Evolutionary conservation across 2,797 vertebrate genomes (phyloP).

Genomic region (Tarsius wallacei): DNA sequence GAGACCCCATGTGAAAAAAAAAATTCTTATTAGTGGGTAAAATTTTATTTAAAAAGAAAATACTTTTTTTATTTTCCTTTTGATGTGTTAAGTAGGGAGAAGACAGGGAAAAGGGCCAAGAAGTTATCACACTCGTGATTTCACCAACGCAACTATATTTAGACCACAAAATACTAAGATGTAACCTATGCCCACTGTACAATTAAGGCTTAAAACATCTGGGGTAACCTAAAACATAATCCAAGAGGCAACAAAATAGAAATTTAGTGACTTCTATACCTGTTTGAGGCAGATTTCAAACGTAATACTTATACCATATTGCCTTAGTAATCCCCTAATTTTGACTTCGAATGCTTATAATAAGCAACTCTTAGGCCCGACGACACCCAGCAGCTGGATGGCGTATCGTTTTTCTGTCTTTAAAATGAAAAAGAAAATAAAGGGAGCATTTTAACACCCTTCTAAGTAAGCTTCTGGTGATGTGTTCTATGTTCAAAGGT

Average conservation of each 20-base stretch:
- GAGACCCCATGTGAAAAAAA: no score
- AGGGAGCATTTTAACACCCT: conserved; percentile 17
- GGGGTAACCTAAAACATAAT: conserved; percentile 80
- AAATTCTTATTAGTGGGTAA: conserved; percentile 35
- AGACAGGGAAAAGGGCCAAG: conserved; percentile 67
- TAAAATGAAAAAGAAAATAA: conserved; percentile 81
- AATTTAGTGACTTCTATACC: conserved; percentile 59
- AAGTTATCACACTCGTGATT: conserved; percentile 77
- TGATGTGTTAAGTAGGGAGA: conserved; percentile 46
- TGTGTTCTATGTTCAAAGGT: conserved; percentile 46
- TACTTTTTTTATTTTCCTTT: background rate
- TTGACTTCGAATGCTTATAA: conserved; percentile 83
- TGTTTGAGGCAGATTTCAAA: conserved; percentile 59
- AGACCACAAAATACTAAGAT: conserved; percentile 81
- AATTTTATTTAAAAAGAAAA: conserved; percentile 67
- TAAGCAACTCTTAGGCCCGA: conserved; percentile 84
- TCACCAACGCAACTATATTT: conserved; percentile 77
- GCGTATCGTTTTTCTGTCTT: conserved; percentile 76
- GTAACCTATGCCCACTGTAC: conserved; percentile 70
- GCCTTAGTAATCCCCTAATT: conserved; percentile 83
- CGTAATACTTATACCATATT: conserved; percentile 76
- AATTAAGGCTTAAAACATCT: conserved; percentile 86
- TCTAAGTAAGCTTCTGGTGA: background rate
- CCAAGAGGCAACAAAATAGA: conserved; percentile 58
- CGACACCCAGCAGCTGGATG: conserved; percentile 80